Evolutionary conservation across 1,140 invertebrate genomes (phyloP).

Genomic region (Lutraria rhynchaena): DNA sequence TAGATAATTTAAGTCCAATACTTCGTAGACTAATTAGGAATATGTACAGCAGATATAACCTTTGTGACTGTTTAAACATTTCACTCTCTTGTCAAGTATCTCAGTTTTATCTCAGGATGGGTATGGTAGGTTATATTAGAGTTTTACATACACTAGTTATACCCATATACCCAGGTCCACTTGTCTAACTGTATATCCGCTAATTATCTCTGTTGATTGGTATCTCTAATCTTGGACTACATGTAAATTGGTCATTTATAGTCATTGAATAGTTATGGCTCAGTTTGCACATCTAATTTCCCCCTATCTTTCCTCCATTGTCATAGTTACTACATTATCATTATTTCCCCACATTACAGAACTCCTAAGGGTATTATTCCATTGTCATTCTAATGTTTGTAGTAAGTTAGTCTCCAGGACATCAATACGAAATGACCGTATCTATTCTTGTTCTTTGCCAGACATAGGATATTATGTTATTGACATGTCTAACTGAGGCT

Average conservation of each 20-base stretch:
- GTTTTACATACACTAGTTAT: no score
- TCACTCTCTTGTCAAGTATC: no score
- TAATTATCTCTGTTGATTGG: no score
- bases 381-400: neutral
- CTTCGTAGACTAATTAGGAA: no score
- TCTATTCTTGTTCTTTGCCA: neutral
- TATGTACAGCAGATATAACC: no score
- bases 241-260: conserved; percentile 26
- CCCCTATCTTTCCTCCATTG: conserved; percentile 9
- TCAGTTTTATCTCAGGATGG: no score
- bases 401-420: neutral
- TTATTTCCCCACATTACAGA: conserved; percentile 9
- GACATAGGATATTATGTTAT: neutral
- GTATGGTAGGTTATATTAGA: no score
- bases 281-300: conserved; percentile 30
- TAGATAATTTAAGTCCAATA: no score
- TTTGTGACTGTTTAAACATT: no score
- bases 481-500: neutral
- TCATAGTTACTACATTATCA: conserved; percentile 20
- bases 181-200: no score
- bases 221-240: no score
- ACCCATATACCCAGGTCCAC: no score
- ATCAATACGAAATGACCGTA: neutral
- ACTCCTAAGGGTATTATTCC: neutral
- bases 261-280: conserved; percentile 10